Conservation (phyloP, 2,888 invertebrate genomes). For the Macrosiphum euphorbiae region DNA sequence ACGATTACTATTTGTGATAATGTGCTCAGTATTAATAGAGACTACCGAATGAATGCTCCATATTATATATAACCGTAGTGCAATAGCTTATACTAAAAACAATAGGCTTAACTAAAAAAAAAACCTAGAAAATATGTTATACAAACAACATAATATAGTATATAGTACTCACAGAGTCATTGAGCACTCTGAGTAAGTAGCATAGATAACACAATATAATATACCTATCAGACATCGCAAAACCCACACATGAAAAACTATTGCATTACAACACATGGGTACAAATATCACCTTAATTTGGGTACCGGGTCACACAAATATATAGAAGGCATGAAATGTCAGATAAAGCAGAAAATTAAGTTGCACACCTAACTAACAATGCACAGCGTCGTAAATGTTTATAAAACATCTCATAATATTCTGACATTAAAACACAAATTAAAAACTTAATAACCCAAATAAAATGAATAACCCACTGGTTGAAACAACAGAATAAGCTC, state of each 20-base stretch:
- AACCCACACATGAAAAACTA: neutral
- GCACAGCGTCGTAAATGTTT: too few relatives aligned
- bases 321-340: neutral
- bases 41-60: neutral
- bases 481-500: too few relatives aligned
- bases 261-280: neutral
- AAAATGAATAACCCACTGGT: too few relatives aligned
- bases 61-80: neutral
- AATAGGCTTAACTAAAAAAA: neutral
- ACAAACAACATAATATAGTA: neutral
- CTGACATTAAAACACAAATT: too few relatives aligned
- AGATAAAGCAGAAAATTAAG: neutral
- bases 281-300: neutral
- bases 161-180: neutral
- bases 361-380: neutral
- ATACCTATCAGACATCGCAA: neutral
- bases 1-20: neutral
- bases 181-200: neutral
- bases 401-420: too few relatives aligned
- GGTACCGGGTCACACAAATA: neutral
- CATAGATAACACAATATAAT: neutral
- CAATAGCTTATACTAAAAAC: neutral
- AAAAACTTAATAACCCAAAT: too few relatives aligned
- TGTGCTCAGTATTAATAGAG: too few relatives aligned
- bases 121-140: neutral